phyloP scores from a whole-genome alignment of 2,797 vertebrate genomes.

The Xenops minutus region DNA sequence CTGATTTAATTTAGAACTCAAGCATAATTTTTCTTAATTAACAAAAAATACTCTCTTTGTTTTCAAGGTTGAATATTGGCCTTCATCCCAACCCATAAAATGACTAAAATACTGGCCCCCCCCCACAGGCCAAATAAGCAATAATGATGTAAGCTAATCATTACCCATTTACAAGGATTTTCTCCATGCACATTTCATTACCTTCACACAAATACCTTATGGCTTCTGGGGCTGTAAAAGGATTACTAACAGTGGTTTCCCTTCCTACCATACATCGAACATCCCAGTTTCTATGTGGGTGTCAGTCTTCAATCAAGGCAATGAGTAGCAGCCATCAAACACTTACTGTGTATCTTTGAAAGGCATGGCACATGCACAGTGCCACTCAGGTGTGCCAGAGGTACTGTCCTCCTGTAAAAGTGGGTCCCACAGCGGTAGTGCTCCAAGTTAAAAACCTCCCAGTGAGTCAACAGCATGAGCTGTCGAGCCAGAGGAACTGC shows the following conservation, averaged over 20 bases:
- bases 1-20: conserved; percentile 43
- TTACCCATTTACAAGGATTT: background rate
- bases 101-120: fast-evolving
- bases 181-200: background rate
- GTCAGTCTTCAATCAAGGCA: background rate
- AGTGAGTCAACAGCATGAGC: conserved; percentile 18
- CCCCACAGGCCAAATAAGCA: background rate
- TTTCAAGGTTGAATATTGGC: background rate
- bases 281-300: background rate
- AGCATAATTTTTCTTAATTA: conserved; percentile 44
- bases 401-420: background rate
- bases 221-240: background rate
- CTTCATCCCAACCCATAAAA: background rate
- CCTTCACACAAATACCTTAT: background rate
- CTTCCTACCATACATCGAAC: background rate
- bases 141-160: background rate
- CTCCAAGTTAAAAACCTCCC: background rate
- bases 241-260: background rate
- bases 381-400: background rate
- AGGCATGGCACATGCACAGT: background rate
- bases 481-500: conserved; percentile 20
- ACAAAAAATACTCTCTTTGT: conserved; percentile 17
- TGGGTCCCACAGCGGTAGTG: background rate
- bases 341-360: background rate
- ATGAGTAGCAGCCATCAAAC: fast-evolving